Evolutionary conservation across 2,888 invertebrate species (phyloP).

Genomic region (Aleiodes leptofemur): DNA sequence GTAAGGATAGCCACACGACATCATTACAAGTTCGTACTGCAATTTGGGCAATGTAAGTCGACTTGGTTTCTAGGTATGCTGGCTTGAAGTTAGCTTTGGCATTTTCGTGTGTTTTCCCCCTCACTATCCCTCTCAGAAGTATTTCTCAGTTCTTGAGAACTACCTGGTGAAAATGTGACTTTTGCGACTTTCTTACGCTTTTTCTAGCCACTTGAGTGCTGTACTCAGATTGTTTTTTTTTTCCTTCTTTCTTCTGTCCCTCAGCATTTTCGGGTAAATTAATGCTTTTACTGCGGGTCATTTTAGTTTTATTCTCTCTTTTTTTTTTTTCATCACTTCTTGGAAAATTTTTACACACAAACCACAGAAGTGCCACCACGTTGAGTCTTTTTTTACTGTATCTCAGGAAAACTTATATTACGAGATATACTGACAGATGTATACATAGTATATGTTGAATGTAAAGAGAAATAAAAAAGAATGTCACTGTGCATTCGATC

Average conservation of each 20-base stretch:
- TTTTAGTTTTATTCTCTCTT: not conserved
- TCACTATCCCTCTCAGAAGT: not conserved
- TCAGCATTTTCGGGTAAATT: conserved; percentile 2
- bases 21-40: conserved; percentile 41
- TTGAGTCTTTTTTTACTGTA: not conserved
- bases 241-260: not conserved
- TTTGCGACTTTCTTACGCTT: not conserved
- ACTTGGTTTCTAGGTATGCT: conserved; percentile 26
- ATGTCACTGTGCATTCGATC: conserved; percentile 31
- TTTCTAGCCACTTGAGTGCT: conserved; percentile 1
- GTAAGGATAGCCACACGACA: conserved; percentile 32
- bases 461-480: not conserved
- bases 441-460: not conserved
- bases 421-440: conserved; percentile 27
- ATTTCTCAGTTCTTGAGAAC: not conserved
- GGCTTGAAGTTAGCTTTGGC: conserved; percentile 13
- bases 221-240: conserved; percentile 4
- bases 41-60: conserved; percentile 38
- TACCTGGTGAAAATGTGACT: not conserved
- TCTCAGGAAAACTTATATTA: not conserved
- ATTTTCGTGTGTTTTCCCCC: not conserved
- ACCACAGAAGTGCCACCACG: not conserved
- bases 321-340: no score
- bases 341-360: no score
- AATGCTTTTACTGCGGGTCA: not conserved